Evolutionary conservation across 2,888 invertebrate species (phyloP), one percentile per base, ranked within the genome.

Genomic region (Nemotelus pantherinus): DNA sequence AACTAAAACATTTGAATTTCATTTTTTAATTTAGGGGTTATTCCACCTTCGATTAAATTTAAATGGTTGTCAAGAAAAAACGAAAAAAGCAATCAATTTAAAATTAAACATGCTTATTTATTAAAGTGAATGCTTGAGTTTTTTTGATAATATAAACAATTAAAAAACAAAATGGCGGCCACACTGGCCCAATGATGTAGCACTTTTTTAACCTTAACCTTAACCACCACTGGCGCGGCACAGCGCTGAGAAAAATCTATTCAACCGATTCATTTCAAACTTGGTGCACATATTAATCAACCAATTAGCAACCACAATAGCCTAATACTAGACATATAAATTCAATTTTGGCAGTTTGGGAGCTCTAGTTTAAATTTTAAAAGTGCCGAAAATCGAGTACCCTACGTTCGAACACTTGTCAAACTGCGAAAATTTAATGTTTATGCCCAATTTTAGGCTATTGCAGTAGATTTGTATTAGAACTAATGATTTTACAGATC

Each of bases 341-440:
- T 53, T 53, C 53, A 53, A 53, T 1, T 1, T 53, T 53, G 53
- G 53, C 53, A 53, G 53, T 53, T 53, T 53, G 53, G 53, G 53
- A 53, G 53, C 53, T 53, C 53, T 53, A 53, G 53, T 53, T 53
- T 53, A 6, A 53, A 53, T 53, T 53, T 53, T 53, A 53, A 53
- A 53, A 53, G 53, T 7, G 53, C 53, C 53, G 1, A 53, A 53
- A 53, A 53, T 53, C 6, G 6, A 53, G 10, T 53, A 53, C 10
- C 53, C 53, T 53, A 53, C 1, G 53, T 53, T 53, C 53, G 1
- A 53, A 53, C 53, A 1, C 53, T 53, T 53, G 1, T 25, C 25
- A 25, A 25, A 25, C 25, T 25, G 25, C 25, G 25, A 25, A 25
- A 25, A 25, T 25, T 25, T 25, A 25, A 25, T 25, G 1, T 25